These are phyloP conservation scores for Malurus elegans DNA, from an alignment of 2,113 vertebrate genomes.

Conservation along the genomic window DNA sequence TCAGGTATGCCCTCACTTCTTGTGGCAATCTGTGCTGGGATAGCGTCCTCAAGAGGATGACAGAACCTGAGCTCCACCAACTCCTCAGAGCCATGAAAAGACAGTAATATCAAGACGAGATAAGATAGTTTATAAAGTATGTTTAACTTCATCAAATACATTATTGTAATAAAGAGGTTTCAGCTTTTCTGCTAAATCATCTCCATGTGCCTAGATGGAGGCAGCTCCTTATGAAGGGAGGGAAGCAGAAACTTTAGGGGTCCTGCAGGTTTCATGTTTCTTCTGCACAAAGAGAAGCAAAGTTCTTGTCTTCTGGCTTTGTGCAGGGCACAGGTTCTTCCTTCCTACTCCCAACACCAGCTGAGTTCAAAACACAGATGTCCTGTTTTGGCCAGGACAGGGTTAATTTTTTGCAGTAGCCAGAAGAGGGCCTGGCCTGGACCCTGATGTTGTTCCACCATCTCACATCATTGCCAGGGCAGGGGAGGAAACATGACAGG, in stretches of 20 bases:
- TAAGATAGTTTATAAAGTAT: background rate
- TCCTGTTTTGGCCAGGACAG: background rate
- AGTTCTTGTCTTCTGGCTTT: background rate
- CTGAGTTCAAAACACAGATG: background rate
- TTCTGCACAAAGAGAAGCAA: background rate
- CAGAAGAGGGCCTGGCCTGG: background rate
- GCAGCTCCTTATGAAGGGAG: background rate
- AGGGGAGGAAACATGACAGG: background rate
- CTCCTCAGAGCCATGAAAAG: rapidly evolving
- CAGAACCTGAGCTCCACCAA: background rate
- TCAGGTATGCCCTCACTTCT: background rate
- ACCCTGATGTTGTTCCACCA: background rate
- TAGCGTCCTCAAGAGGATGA: too few relatives aligned
- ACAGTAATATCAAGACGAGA: background rate
- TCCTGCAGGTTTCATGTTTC: background rate
- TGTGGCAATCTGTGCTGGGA: background rate
- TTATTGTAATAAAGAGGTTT: background rate
- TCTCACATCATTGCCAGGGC: background rate
- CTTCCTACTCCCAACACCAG: background rate
- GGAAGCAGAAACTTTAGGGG: background rate
- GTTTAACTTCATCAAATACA: background rate
- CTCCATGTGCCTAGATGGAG: background rate
- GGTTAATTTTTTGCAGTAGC: background rate
- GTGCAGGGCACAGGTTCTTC: background rate
- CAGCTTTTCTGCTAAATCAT: background rate